Evolutionary conservation across 2,888 invertebrate genomes (phyloP).

Genomic region (Gibbula magus): DNA sequence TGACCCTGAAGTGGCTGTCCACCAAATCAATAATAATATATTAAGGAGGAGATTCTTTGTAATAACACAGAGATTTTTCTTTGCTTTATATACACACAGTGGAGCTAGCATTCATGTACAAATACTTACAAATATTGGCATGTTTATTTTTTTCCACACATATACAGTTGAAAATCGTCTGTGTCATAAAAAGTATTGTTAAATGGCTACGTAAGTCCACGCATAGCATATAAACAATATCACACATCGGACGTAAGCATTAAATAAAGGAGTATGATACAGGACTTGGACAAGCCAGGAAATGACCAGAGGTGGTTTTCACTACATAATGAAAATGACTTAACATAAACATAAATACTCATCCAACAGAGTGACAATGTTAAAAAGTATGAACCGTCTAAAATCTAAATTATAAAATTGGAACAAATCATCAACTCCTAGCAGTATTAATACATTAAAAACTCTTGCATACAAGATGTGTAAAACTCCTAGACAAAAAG

Average conservation of each 20-base stretch:
- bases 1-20: neutral
- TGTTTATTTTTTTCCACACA: constrained; percentile 16
- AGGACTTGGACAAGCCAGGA: neutral
- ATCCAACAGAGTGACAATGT: too few relatives aligned
- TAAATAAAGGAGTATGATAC: constrained; percentile 18
- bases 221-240: constrained; percentile 21
- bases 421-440: too few relatives aligned
- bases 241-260: constrained; percentile 20
- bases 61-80: constrained; percentile 17
- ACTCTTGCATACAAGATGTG: too few relatives aligned
- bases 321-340: constrained; percentile 18
- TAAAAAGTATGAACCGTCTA: too few relatives aligned
- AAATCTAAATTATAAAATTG: too few relatives aligned
- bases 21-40: constrained; percentile 12
- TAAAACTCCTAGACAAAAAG: too few relatives aligned
- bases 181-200: constrained; percentile 5
- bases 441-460: too few relatives aligned
- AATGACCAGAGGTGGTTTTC: neutral
- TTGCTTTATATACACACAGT: constrained; percentile 24
- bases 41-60: constrained; percentile 19
- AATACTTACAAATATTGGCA: constrained; percentile 23
- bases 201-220: constrained; percentile 20
- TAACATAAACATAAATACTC: too few relatives aligned
- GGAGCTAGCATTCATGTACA: constrained; percentile 9
- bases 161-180: constrained; percentile 18